A percentile compares a stretch with the other conserved stretches of the same genome.
phyloP scores from a whole-genome alignment of 2,113 vertebrate genomes.

The Bujurquina vittata region DNA sequence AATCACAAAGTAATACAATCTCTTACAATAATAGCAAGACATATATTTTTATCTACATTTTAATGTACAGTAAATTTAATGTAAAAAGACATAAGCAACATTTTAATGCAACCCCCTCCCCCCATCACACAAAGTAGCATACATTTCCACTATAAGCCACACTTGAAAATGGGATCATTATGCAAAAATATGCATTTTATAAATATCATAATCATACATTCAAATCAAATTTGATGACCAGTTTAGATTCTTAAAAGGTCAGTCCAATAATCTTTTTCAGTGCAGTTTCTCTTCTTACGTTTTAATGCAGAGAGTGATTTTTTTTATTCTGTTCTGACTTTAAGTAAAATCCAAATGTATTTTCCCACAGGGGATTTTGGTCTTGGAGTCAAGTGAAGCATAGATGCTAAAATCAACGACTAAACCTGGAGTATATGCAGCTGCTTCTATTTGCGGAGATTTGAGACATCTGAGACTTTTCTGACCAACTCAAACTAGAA shows the following conservation, averaged over 20 bases:
- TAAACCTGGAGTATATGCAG: no score
- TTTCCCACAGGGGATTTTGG: neutral
- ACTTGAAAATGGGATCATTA: neutral
- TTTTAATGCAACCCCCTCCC: neutral
- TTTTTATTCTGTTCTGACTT: neutral
- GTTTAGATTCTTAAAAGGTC: neutral
- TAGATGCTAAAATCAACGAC: neutral
- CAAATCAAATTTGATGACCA: neutral
- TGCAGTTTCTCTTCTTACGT: neutral
- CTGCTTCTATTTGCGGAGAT: neutral
- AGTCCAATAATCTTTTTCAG: neutral
- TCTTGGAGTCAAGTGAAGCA: neutral
- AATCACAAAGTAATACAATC: conserved; percentile 68
- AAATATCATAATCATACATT: neutral
- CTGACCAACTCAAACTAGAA: neutral
- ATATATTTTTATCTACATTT: conserved; percentile 39
- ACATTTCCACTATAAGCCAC: conserved; percentile 1
- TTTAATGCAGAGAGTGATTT: neutral
- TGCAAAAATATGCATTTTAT: neutral
- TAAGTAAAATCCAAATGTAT: neutral
- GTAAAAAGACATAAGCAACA: conserved; percentile 35
- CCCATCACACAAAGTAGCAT: conserved; percentile 10
- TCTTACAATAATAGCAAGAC: conserved; percentile 34
- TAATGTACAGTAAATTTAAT: conserved; percentile 14
- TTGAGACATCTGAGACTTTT: neutral